Conservation (phyloP, 2,113 vertebrate genomes). For the Notiomystis cincta region DNA sequence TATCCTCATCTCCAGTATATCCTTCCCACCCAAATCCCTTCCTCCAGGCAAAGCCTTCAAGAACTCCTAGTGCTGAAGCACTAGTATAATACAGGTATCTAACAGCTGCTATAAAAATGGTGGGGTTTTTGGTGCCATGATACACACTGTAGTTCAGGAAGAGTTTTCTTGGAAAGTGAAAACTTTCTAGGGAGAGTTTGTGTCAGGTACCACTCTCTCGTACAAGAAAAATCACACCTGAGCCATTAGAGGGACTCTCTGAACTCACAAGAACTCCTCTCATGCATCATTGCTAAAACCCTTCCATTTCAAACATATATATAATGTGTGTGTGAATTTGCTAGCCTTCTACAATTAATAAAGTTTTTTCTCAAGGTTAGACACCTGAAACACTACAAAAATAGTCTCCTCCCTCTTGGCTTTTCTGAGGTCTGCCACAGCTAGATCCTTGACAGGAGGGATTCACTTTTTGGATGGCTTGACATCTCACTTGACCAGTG, state of each 20-base stretch:
- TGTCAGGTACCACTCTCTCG: accelerated
- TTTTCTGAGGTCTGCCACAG: not conserved
- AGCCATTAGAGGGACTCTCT: not conserved
- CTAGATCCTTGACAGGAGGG: not conserved
- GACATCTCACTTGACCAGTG: not conserved
- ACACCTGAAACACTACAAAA: not conserved
- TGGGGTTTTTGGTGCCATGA: accelerated
- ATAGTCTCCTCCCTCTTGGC: not conserved
- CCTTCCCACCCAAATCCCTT: not conserved
- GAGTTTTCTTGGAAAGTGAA: not conserved
- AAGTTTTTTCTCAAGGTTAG: not conserved
- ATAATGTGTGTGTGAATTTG: not conserved
- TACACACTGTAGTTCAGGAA: not conserved
- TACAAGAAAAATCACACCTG: not conserved
- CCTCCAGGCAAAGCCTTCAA: not conserved
- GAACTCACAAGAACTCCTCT: not conserved
- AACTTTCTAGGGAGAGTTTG: not conserved
- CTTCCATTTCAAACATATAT: not conserved
- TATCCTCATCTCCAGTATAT: not conserved
- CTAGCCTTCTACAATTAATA: not conserved
- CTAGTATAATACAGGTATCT: not conserved
- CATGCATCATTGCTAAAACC: not conserved
- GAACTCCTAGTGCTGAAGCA: not conserved
- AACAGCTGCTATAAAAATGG: not conserved
- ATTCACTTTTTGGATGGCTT: not conserved